Evolutionary conservation across 2,888 invertebrate genomes (phyloP).

Genomic region (Hypolimnas misippus): DNA sequence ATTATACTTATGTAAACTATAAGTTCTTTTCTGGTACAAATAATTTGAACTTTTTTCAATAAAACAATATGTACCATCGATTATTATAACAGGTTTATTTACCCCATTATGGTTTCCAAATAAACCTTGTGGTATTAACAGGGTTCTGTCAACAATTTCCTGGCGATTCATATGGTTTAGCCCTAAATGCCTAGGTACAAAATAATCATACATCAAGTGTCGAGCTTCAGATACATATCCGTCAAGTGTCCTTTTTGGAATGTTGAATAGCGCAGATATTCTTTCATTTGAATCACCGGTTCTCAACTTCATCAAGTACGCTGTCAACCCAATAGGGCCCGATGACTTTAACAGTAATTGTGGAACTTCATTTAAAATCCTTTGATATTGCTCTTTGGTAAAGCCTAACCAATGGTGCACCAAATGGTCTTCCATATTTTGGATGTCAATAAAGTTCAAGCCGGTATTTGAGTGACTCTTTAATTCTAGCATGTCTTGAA

Average conservation of each 20-base stretch:
- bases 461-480: not conserved
- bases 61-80: not conserved
- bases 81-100: constrained; percentile 4
- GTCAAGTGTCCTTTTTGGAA: not conserved
- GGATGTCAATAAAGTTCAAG: not conserved
- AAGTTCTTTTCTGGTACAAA: too few species aligned
- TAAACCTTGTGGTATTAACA: constrained; percentile 2
- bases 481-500: constrained; percentile 1
- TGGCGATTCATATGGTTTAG: too few species aligned
- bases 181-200: too few species aligned
- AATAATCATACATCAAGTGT: not conserved
- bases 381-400: constrained; percentile 5
- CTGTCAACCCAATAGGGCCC: not conserved
- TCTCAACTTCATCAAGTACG: constrained; percentile 2
- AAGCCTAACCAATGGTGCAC: constrained; percentile 3
- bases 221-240: constrained; percentile 2
- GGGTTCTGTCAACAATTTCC: not conserved
- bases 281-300: too few species aligned
- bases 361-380: not conserved
- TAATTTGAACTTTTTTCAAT: too few species aligned
- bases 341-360: not conserved
- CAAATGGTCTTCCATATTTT: constrained; percentile 2
- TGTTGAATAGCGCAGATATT: not conserved
- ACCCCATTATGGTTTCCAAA: not conserved
- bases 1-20: constrained; percentile 4